Evolutionary conservation across 2,113 vertebrate species (phyloP).

Genomic region (Cromileptes altivelis): DNA sequence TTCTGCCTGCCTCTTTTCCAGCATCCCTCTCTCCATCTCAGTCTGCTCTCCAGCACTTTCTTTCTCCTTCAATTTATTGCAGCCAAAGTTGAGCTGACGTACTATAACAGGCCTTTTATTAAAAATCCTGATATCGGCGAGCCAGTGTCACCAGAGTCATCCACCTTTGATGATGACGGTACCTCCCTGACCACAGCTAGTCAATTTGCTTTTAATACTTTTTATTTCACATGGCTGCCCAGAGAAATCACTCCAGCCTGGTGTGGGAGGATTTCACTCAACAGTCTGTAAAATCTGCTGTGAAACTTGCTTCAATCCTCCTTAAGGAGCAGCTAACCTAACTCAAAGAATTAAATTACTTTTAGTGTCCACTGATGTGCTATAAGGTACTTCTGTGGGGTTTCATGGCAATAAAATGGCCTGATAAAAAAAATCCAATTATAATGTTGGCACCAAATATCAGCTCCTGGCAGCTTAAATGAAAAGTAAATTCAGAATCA

Average conservation of each 20-base stretch:
- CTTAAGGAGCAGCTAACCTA: conserved; percentile 45
- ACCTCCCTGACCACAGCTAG: conserved; percentile 34
- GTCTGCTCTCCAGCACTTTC: not conserved
- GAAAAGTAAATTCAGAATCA: not conserved
- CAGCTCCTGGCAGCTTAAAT: not conserved
- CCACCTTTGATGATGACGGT: conserved; percentile 34
- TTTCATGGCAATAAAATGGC: conserved; percentile 48
- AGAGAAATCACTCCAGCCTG: conserved; percentile 48
- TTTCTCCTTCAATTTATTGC: conserved; percentile 21
- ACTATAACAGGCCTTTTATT: conserved; percentile 44
- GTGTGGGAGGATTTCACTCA: conserved; percentile 56
- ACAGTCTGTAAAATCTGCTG: conserved; percentile 44
- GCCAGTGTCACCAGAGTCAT: conserved; percentile 13
- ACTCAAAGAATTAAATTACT: conserved; percentile 48
- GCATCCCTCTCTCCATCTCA: conserved; percentile 13
- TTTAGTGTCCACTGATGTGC: conserved; percentile 48
- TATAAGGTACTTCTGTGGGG: conserved; percentile 10
- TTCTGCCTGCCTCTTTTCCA: not conserved
- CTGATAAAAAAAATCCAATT: conserved; percentile 35
- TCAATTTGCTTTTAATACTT: conserved; percentile 67
- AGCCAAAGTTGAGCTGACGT: not conserved
- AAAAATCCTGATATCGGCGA: conserved; percentile 45
- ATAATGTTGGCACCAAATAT: conserved; percentile 22
- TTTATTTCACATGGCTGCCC: conserved; percentile 38
- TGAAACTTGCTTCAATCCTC: conserved; percentile 30